These are phyloP conservation scores for Netelia melanura DNA, from an alignment of 2,888 invertebrate genomes.

Conservation along the genomic window DNA sequence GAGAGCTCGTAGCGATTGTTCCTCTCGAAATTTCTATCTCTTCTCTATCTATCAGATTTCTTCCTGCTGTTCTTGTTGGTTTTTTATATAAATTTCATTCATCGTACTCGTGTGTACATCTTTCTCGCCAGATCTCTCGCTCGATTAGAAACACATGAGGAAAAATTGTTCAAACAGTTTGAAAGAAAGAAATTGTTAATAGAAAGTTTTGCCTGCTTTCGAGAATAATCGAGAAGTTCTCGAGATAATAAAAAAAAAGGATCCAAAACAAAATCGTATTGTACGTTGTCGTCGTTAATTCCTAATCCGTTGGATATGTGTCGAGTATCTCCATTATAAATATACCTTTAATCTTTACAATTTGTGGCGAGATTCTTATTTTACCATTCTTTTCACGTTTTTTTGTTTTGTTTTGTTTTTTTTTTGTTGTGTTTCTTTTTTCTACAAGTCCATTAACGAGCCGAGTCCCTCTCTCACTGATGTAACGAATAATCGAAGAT, in stretches of 20 bases:
- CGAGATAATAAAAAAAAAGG: too few relatives aligned
- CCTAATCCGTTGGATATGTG: constrained; percentile 79
- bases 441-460: constrained; percentile 45
- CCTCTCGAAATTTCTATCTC: constrained; percentile 17
- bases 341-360: constrained; percentile 70
- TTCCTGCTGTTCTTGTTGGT: background rate
- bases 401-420: constrained; percentile 9
- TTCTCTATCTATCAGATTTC: constrained; percentile 25
- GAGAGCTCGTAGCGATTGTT: constrained; percentile 54
- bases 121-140: constrained; percentile 24
- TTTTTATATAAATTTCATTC: constrained; percentile 6
- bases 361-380: constrained; percentile 53
- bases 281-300: constrained; percentile 71
- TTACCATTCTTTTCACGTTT: constrained; percentile 28
- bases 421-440: constrained; percentile 20
- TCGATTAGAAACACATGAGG: constrained; percentile 17
- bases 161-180: constrained; percentile 11
- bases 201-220: constrained; percentile 18
- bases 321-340: constrained; percentile 76
- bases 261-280: constrained; percentile 65
- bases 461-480: constrained; percentile 27
- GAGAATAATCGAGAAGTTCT: constrained; percentile 38
- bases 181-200: constrained; percentile 11
- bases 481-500: constrained; percentile 49
- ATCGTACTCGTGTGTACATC: constrained; percentile 23